Base-by-base conservation (phyloP, 2,888 invertebrate genomes). In the Drosophila quasianomalipes region DNA sequence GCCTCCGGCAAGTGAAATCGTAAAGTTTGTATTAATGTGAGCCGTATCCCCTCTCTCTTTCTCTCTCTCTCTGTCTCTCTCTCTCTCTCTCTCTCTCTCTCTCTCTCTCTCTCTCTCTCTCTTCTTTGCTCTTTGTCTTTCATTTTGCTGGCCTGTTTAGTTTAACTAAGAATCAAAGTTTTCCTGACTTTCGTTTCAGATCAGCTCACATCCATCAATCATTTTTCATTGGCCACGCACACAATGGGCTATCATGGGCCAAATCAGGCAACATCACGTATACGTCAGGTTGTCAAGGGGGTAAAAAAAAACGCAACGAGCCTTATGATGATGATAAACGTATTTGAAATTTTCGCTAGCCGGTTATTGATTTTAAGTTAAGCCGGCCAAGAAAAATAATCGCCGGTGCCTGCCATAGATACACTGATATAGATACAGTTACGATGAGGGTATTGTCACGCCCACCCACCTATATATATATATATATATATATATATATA, bases 151-250 rank as follows among this genome's bases (percentile, higher is more conserved):
- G 16, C 19, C 19, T 51, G 54, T 47, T 59, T 39, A 57, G 68
- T 69, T 81, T 79, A 81, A 83, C 69, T 73, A 73, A 79, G 85
- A 89, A 81, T 89, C 89, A 89, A 85, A 84, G 81, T 79, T 74
- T 63, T 70, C 28, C 61, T 64, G 41, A 62, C 60, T 72, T 73
- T 72, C 77, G 60, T 60, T 68, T 51, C 68, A 68, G 61, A 85
- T 85, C 79, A 83, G 71, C 59, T 68, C 66, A 74, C 70, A 78
- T 83, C 81, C 81, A 89, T 85, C 86, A 85, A 85, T 85, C 84
- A 89, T 79, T 79, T 70, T 59, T 59, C 74, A 72, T 65, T 70
- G 76, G 53, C 58, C 79, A 54, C 58, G 53, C 57, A 41, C 54
- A 59, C 74, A 44, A 64, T 71, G 54, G 63, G 61, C 64, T 65